Conservation (phyloP, 92 coral and sea anemone genomes). For the Siderastrea siderea region DNA sequence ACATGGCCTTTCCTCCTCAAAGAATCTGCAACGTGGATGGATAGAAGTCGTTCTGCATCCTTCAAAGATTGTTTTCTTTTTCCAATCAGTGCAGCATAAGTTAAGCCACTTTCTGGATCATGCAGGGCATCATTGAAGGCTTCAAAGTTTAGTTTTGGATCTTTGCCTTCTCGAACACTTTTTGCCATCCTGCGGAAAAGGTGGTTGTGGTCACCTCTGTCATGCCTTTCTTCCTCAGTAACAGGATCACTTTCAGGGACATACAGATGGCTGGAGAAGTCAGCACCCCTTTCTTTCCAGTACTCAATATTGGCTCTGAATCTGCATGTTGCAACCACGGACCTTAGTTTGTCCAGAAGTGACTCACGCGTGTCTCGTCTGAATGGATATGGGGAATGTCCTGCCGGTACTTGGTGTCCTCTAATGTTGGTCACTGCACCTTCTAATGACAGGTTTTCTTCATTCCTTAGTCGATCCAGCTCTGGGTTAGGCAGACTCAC, state of each 20-base stretch:
- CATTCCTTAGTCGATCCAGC: constrained; percentile 23
- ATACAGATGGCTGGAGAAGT: constrained; percentile 40
- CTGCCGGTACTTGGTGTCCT: constrained; percentile 50
- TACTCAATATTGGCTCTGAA: constrained; percentile 20
- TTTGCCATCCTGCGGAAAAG: constrained; percentile 54
- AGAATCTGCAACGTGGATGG: constrained; percentile 56
- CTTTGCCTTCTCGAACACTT: constrained; percentile 52
- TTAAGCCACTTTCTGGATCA: constrained; percentile 75
- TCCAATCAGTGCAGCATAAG: constrained; percentile 77
- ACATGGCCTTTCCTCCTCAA: constrained; percentile 52
- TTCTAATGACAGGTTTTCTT: constrained; percentile 24
- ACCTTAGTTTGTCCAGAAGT: constrained; percentile 56
- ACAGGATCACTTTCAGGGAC: constrained; percentile 64
- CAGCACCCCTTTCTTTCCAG: constrained; percentile 55
- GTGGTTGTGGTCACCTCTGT: constrained; percentile 77
- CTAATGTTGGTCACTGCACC: constrained; percentile 40
- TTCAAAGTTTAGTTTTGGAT: constrained; percentile 37
- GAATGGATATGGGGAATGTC: constrained; percentile 63
- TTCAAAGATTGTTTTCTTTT: constrained; percentile 68
- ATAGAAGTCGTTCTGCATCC: constrained; percentile 76
- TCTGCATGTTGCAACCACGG: constrained; percentile 59
- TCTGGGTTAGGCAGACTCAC: constrained; percentile 39
- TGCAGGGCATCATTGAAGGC: constrained; percentile 72
- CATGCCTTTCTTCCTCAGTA: constrained; percentile 61
- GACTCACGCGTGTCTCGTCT: constrained; percentile 51